phyloP scores from a whole-genome alignment of 53 echinoderm and acorn worm genomes.

The Mesocentrotus franciscanus region DNA sequence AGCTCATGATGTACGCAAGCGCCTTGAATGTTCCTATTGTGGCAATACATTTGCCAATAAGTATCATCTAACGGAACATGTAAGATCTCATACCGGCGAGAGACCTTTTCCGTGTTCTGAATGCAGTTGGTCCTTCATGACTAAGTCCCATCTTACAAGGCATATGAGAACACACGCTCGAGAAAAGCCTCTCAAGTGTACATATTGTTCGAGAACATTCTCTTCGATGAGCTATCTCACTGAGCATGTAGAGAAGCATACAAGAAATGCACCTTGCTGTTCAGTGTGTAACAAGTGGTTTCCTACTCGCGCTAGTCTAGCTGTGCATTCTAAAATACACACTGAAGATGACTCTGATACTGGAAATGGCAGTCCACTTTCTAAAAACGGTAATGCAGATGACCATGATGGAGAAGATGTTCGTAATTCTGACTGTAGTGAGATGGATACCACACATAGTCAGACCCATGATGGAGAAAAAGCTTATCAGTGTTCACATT shows the following conservation, averaged over 20 bases:
- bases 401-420: background rate
- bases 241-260: background rate
- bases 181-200: background rate
- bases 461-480: background rate
- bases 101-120: background rate
- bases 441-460: background rate
- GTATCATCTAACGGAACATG: background rate
- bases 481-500: background rate
- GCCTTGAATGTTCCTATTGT: constrained; percentile 20
- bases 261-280: background rate
- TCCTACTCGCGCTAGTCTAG: background rate
- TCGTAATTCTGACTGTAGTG: background rate
- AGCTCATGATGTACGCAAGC: background rate
- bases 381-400: background rate
- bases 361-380: background rate
- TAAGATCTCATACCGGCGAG: background rate
- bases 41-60: background rate
- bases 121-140: background rate
- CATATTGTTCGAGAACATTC: background rate
- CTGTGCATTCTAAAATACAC: background rate
- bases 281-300: background rate
- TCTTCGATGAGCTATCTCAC: background rate
- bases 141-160: background rate
- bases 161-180: background rate
- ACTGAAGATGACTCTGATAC: background rate